phyloP scores from a whole-genome alignment of 1,140 invertebrate genomes.

The Temnothorax nylanderi region DNA sequence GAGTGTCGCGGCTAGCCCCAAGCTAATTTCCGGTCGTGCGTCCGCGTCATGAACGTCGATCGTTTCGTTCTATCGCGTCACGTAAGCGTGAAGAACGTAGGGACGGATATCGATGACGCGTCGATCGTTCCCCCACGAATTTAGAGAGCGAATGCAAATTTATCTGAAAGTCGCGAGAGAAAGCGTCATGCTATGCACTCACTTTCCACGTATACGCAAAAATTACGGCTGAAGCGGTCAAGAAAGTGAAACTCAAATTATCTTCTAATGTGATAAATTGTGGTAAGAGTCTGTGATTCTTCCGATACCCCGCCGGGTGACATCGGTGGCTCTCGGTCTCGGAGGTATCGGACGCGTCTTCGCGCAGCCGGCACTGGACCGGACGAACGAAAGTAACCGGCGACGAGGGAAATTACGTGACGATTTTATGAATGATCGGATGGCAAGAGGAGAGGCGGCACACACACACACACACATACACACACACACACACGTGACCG shows the following conservation, averaged over 20 bases:
- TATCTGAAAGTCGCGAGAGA: slow-evolving; percentile 11
- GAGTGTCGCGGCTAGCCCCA: not conserved
- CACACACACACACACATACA: not conserved
- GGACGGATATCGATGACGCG: not conserved
- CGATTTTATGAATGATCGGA: slow-evolving; percentile 41
- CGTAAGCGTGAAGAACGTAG: not conserved
- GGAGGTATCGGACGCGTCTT: not conserved
- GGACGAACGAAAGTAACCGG: not conserved
- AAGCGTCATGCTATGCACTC: not conserved
- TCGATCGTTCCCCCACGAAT: not conserved
- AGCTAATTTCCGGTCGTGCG: slow-evolving; percentile 3
- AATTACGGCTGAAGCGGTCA: not conserved
- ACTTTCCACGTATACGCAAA: not conserved
- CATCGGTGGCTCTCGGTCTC: not conserved
- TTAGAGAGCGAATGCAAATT: not conserved
- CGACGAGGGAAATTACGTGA: slow-evolving; percentile 39
- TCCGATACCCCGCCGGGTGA: not conserved
- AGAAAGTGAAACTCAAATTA: not conserved
- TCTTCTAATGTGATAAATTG: not conserved
- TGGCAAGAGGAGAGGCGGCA: not conserved
- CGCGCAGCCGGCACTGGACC: slow-evolving; percentile 2
- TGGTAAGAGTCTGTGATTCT: not conserved
- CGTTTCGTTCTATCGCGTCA: not conserved
- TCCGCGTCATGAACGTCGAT: not conserved
- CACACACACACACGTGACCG: not conserved